A percentile compares a stretch with the other conserved stretches of the same genome.
phyloP scores from a whole-genome alignment of 2,888 invertebrate genomes.

The Trisateles emortualis region DNA sequence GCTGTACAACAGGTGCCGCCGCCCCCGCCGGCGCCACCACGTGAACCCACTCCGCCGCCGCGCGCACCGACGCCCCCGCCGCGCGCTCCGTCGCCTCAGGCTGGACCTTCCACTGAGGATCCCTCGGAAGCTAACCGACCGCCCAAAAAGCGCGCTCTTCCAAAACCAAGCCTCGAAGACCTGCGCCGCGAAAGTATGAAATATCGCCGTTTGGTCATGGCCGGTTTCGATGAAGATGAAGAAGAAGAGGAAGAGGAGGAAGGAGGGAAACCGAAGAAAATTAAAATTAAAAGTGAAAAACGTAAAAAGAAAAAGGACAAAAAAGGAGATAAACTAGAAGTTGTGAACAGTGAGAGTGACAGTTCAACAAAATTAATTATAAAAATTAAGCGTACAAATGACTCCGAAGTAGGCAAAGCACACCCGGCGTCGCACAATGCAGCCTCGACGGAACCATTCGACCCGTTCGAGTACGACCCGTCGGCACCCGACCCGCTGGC shows the following conservation, averaged over 20 bases:
- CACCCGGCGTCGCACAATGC: conserved; percentile 18
- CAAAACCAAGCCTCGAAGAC: conserved; percentile 91
- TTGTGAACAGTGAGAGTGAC: conserved; percentile 82
- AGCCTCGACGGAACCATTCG: conserved; percentile 63
- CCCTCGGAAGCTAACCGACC: conserved; percentile 88
- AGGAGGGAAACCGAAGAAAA: conserved; percentile 85
- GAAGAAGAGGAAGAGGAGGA: conserved; percentile 79
- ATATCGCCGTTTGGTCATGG: conserved; percentile 93
- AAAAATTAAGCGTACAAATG: conserved; percentile 88
- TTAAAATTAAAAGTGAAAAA: conserved; percentile 76
- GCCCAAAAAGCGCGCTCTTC: conserved; percentile 92
- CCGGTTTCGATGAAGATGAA: conserved; percentile 90
- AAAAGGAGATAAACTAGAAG: conserved; percentile 84
- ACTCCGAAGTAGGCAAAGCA: conserved; percentile 4
- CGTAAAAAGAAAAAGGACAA: conserved; percentile 85
- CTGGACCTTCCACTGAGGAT: conserved; percentile 71
- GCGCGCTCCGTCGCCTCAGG: conserved; percentile 50
- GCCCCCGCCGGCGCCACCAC: not conserved
- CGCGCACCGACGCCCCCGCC: conserved; percentile 51
- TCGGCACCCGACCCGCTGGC: conserved; percentile 79
- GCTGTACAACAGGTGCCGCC: conserved; percentile 80
- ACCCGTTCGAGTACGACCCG: conserved; percentile 82
- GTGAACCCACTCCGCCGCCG: no score
- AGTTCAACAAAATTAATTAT: conserved; percentile 92
- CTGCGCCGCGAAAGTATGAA: conserved; percentile 95